phyloP scores from a whole-genome alignment of 1,140 invertebrate species.

The Drosophila pruinosa region DNA sequence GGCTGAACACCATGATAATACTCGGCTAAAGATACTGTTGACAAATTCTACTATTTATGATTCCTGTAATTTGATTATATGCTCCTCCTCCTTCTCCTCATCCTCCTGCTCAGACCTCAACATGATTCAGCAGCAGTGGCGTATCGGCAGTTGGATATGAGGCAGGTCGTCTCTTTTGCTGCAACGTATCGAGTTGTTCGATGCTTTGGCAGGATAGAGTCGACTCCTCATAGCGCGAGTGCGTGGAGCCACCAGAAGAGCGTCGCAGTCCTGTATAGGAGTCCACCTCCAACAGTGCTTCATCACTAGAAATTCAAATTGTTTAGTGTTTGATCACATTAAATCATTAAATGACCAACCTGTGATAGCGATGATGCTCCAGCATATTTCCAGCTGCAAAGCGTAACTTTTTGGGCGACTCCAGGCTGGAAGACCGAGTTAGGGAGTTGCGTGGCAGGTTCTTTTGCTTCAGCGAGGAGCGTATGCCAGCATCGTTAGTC shows the following conservation, averaged over 20 bases:
- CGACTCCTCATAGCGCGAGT: constrained; percentile 75
- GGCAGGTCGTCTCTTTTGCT: constrained; percentile 58
- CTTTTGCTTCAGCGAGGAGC: constrained; percentile 87
- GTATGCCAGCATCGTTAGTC: constrained; percentile 80
- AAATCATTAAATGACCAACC: constrained; percentile 39
- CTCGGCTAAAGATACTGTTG: constrained; percentile 43
- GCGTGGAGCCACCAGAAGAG: constrained; percentile 74
- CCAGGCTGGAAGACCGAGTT: constrained; percentile 88
- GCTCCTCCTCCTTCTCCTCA: background rate
- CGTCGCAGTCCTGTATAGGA: constrained; percentile 79
- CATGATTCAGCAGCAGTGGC: constrained; percentile 73
- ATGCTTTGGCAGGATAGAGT: constrained; percentile 83
- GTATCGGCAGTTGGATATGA: constrained; percentile 80
- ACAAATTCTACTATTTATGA: constrained; percentile 46
- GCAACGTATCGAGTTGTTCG: constrained; percentile 64
- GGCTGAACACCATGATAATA: constrained; percentile 41
- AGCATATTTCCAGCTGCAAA: constrained; percentile 89
- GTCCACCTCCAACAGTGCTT: constrained; percentile 85
- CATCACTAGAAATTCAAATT: constrained; percentile 82
- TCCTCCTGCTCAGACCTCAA: constrained; percentile 55
- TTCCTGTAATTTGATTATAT: constrained; percentile 44
- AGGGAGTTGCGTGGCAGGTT: constrained; percentile 70
- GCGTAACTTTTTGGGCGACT: constrained; percentile 90
- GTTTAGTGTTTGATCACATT: background rate
- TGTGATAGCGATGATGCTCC: constrained; percentile 86